Conservation (phyloP, 2,888 invertebrate genomes). For the Holacanthella duospinosa region DNA sequence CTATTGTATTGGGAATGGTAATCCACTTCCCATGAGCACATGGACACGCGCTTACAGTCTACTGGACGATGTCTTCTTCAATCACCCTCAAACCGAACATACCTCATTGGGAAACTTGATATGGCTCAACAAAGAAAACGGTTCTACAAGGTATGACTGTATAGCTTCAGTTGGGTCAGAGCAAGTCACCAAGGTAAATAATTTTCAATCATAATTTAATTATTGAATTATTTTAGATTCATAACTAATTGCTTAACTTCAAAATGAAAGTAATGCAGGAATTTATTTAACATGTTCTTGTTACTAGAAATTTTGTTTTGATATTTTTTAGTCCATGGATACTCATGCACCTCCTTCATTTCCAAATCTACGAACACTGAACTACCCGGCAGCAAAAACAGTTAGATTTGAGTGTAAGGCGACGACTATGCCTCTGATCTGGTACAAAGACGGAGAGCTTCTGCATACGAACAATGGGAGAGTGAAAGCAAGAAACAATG, state of each 20-base stretch:
- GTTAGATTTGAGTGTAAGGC: slow-evolving; percentile 31
- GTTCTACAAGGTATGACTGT: slow-evolving; percentile 27
- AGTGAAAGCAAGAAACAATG: slow-evolving; percentile 30
- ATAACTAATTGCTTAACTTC: too few relatives aligned
- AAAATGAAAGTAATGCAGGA: background rate
- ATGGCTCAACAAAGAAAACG: background rate
- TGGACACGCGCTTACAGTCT: slow-evolving; percentile 23
- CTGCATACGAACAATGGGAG: slow-evolving; percentile 32
- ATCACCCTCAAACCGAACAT: slow-evolving; percentile 19
- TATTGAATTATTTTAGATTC: background rate
- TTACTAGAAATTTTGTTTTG: background rate
- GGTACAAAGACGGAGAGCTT: slow-evolving; percentile 36
- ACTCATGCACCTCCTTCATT: slow-evolving; percentile 3
- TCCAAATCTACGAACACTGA: background rate
- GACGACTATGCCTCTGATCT: slow-evolving; percentile 24
- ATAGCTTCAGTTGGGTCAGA: slow-evolving; percentile 23
- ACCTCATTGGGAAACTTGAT: slow-evolving; percentile 19
- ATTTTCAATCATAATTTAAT: background rate
- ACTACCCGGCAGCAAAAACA: slow-evolving; percentile 18
- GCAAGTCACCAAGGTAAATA: slow-evolving; percentile 22
- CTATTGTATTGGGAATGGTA: slow-evolving; percentile 25
- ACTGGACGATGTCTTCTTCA: slow-evolving; percentile 11
- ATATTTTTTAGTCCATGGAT: background rate
- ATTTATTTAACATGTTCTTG: background rate
- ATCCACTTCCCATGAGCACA: slow-evolving; percentile 24